Base-by-base conservation (phyloP, 2,113 vertebrate species). In the Syngnathus scovelli region DNA sequence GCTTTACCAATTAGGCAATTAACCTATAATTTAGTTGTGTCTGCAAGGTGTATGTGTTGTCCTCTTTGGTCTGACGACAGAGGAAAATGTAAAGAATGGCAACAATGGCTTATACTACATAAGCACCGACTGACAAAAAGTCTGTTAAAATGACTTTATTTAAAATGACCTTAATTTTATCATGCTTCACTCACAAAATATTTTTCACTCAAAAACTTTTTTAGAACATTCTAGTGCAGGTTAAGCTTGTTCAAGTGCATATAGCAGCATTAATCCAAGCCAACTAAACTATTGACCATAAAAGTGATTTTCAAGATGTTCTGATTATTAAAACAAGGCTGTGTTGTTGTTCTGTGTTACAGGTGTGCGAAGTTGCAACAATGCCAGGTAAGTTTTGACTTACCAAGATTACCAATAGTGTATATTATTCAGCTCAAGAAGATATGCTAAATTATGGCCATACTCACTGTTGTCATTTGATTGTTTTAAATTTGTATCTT, bases 331-430 rank as follows among this genome's bases (percentile, higher is more conserved):
- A 33, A 37, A 46, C 1, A 11, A 48, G 3, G 11, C 7, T 56
- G 16, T 37, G 6, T 11, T 18, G 56, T 33, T 39, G 5, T 39
- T 39, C 36, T 60, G 8, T 66, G 64, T 61, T 44, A 4, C 41
- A 92, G 91, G 72, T 91, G 43, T 86, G 82, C 12, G 71, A 89
- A 0, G 36, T 72, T 0, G 62, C 65, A 43, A 76, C 87, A 16
- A 70, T 90, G 71, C 87, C 88, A 89, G 91, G 90, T 92, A 75
- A 18, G 74, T 67, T 48, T 65, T 15, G 55, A 13, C 6, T 15
- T 15, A n/a, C n/a, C n/a, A n/a, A n/a, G 12, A 8, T 27, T 55
- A 55, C 7, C 12, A 56, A 2, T 13, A 4, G 13, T 56, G 1
- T 43, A 43, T 43, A 33, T 33, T 33, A 33, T 43, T 43, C 12